phyloP scores from a whole-genome alignment of 2,888 invertebrate species.

The Harpalus rufipes region DNA sequence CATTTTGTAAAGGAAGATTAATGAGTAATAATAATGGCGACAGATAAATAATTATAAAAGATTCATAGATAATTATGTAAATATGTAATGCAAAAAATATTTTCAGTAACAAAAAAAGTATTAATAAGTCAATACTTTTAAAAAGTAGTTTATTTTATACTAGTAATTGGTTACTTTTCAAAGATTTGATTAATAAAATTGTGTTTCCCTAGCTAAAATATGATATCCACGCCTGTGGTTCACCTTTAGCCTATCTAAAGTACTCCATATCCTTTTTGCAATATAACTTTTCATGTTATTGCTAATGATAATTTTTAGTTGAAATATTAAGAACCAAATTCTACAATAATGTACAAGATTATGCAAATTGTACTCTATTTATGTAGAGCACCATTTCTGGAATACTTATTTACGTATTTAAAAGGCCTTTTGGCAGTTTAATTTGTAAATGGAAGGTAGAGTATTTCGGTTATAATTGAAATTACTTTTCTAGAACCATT shows the following conservation, averaged over 20 bases:
- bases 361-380: constrained; percentile 36
- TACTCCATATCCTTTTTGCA: constrained; percentile 15
- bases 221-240: not conserved
- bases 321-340: not conserved
- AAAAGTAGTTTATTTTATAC: too few relatives aligned
- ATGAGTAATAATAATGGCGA: too few relatives aligned
- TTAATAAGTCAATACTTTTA: too few relatives aligned
- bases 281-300: constrained; percentile 30
- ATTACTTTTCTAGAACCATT: constrained; percentile 6
- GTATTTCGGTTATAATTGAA: constrained; percentile 4
- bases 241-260: not conserved
- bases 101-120: too few relatives aligned
- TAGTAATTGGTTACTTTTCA: too few relatives aligned
- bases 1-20: too few relatives aligned
- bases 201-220: too few relatives aligned
- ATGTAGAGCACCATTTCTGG: constrained; percentile 12
- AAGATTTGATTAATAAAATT: too few relatives aligned
- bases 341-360: not conserved
- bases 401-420: constrained; percentile 25
- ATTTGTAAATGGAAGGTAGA: constrained; percentile 29
- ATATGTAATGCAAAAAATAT: too few relatives aligned
- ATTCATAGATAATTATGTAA: too few relatives aligned
- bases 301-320: constrained; percentile 31
- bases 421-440: constrained; percentile 25
- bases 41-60: too few relatives aligned